A percentile compares a stretch with the other conserved stretches of the same genome.
phyloP scores from a whole-genome alignment of 2,888 invertebrate species.

The Plemyria rubiginata region DNA sequence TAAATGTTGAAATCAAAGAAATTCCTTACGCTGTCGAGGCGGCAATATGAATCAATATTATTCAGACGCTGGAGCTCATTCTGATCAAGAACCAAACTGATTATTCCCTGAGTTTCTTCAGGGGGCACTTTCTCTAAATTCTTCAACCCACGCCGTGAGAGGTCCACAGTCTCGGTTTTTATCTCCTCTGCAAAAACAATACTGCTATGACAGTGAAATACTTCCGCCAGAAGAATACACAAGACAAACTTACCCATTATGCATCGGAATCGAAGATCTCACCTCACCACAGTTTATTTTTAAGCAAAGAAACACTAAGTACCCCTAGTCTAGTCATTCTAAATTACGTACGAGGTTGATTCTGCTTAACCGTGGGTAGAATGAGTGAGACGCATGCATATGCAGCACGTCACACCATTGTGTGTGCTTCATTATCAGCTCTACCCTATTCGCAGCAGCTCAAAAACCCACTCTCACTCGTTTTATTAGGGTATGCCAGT shows the following conservation, averaged over 20 bases:
- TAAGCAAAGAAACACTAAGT: not conserved
- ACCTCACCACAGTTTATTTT: constrained; percentile 5
- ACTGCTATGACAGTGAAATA: constrained; percentile 1
- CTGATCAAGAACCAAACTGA: constrained; percentile 91
- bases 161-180: constrained; percentile 87
- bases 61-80: constrained; percentile 95
- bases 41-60: constrained; percentile 92
- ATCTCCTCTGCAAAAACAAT: constrained; percentile 47
- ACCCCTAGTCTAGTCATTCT: too few relatives aligned
- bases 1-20: not conserved
- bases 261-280: not conserved
- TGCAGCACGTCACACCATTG: too few relatives aligned
- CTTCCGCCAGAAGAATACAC: too few relatives aligned
- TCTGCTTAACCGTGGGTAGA: too few relatives aligned
- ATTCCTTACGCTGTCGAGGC: constrained; percentile 89
- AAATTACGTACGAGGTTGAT: too few relatives aligned
- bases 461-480: too few relatives aligned
- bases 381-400: too few relatives aligned
- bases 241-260: constrained; percentile 35
- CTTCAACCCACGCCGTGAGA: constrained; percentile 91
- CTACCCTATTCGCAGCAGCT: too few relatives aligned
- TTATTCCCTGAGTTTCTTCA: constrained; percentile 88
- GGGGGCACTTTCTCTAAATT: constrained; percentile 90
- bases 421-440: too few relatives aligned
- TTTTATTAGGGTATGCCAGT: too few relatives aligned